Percentiles rank a stretch among this genome's conserved stretches.
These are phyloP conservation scores for Cavia porcellus DNA, from an alignment of 2,113 vertebrate genomes.

Conservation along the genomic window DNA sequence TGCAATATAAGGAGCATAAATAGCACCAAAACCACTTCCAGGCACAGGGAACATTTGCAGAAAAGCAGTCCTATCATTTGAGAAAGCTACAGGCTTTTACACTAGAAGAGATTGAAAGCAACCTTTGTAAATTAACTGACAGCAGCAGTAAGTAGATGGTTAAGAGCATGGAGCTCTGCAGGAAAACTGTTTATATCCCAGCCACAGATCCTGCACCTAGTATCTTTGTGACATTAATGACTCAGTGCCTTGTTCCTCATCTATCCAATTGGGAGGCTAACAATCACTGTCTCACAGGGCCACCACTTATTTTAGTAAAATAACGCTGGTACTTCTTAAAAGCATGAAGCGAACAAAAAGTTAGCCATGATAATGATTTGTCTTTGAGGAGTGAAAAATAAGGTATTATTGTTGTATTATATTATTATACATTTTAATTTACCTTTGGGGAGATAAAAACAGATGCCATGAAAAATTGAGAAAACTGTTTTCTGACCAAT, in stretches of 20 bases:
- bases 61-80: background rate
- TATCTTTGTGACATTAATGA: constrained; percentile 3
- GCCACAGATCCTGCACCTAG: background rate
- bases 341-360: background rate
- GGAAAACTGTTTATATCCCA: background rate
- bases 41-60: background rate
- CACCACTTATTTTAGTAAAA: background rate
- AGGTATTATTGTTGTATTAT: constrained; percentile 8
- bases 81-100: background rate
- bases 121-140: background rate
- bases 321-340: constrained; percentile 44
- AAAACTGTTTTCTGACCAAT: constrained; percentile 51
- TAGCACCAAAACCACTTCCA: background rate
- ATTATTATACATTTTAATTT: constrained; percentile 67
- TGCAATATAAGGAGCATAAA: background rate
- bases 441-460: constrained; percentile 52
- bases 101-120: background rate
- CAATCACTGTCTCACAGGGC: background rate
- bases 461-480: constrained; percentile 38
- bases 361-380: background rate
- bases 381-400: constrained; percentile 53
- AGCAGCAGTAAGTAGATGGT: background rate
- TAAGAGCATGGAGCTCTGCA: background rate
- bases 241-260: background rate
- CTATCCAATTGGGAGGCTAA: background rate